Evolutionary conservation across 2,113 vertebrate species (phyloP), one percentile per base, ranked within the genome.

Genomic region (Sapajus apella): DNA sequence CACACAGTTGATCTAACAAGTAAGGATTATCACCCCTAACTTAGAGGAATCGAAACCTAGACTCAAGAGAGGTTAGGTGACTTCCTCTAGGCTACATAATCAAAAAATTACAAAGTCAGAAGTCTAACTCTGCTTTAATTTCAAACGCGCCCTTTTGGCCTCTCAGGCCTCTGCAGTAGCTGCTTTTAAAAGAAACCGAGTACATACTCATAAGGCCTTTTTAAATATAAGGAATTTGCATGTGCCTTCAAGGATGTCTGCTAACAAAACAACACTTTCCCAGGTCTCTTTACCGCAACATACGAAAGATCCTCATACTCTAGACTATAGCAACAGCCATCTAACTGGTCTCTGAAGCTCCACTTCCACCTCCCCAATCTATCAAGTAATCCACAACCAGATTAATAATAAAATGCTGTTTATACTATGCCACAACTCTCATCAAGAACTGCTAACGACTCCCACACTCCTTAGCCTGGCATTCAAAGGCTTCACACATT

Each of bases 21-120:
- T 30, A 27, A 45, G 21, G 52, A 14, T 18, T 43, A 66, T 88
- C 85, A 58, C 47, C 77, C 17, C 81, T 55, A 17, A 4, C 47
- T n/a, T 18, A 25, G 20, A 79, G 77, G 27, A 90, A 81, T 43
- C 35, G 64, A 92, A 91, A 72, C 94, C 14, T 47, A 73, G 75
- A 61, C 83, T 68, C 76, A 0, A 17, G 13, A 37, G 30, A 75
- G 68, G 55, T 75, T 83, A 47, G 87, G 64, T 35, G 93, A 88
- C 91, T 70, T 91, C 68, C 43, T 73, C 64, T n/a, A 4, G 58
- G 8, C 96, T 97, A 79, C 79, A 21, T 94, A 95, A 94, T 75
- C 43, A 50, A 56, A 70, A 88, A 61, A 40, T 70, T 72, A 58
- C 70, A 82, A 87, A 84, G 30, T 61, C 70, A 9, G 73, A 40